These are phyloP conservation scores for Agrenia bidenticulata DNA, from an alignment of 2,888 invertebrate species.

Conservation along the genomic window DNA sequence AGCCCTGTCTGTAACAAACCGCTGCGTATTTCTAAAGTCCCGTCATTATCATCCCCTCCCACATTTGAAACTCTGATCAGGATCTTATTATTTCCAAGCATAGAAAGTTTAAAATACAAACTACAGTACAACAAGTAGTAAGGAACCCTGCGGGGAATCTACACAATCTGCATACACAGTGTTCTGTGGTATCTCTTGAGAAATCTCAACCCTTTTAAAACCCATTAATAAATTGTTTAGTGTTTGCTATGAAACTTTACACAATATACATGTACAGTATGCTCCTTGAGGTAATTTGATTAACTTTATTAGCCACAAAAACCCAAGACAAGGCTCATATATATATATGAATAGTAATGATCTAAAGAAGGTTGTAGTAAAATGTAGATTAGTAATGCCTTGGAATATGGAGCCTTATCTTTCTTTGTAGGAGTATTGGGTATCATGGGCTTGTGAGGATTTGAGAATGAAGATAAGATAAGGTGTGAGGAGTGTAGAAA, in stretches of 20 bases:
- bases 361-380: not conserved
- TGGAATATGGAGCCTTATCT: not conserved
- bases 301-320: constrained; percentile 17
- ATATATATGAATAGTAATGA: not conserved
- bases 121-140: no score
- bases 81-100: no score
- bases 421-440: not conserved
- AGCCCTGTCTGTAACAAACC: no score
- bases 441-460: no score
- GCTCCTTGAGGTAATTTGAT: constrained; percentile 11
- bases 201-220: not conserved
- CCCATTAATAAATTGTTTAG: not conserved
- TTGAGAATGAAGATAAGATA: not conserved
- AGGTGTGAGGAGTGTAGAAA: not conserved
- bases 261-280: not conserved
- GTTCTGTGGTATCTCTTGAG: no score
- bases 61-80: no score
- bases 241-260: not conserved
- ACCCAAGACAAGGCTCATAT: no score
- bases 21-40: no score
- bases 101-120: no score
- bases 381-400: not conserved
- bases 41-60: no score
- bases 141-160: no score
- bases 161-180: no score